These are phyloP conservation scores for Taurulus bubalis DNA, from an alignment of 2,113 vertebrate genomes.

Conservation along the genomic window DNA sequence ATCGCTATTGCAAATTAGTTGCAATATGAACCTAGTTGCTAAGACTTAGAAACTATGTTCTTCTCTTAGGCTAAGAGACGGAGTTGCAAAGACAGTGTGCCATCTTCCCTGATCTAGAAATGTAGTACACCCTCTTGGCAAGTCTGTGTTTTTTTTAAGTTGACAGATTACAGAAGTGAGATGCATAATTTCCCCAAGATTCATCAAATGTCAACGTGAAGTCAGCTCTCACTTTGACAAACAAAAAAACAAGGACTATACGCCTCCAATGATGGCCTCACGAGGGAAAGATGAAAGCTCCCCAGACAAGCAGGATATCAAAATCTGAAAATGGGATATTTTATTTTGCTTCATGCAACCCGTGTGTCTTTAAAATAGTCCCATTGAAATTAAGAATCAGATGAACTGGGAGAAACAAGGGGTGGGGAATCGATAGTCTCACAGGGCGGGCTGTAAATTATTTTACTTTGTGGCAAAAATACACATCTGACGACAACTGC, in stretches of 20 bases:
- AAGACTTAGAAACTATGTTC: not conserved
- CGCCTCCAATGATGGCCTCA: not conserved
- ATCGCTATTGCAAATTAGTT: not conserved
- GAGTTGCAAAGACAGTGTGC: not conserved
- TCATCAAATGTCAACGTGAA: constrained; percentile 16
- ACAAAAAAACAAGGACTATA: not conserved
- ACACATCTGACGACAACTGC: constrained; percentile 24
- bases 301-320: constrained; percentile 17
- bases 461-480: constrained; percentile 21
- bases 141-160: constrained; percentile 26
- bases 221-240: constrained; percentile 18
- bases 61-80: not conserved
- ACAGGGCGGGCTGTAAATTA: constrained; percentile 8
- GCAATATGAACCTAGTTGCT: not conserved
- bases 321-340: constrained; percentile 16
- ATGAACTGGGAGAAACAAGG: constrained; percentile 20
- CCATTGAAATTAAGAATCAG: constrained; percentile 21
- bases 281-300: constrained; percentile 13
- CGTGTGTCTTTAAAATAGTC: constrained; percentile 24
- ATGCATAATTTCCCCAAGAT: constrained; percentile 5
- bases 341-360: constrained; percentile 42
- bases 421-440: constrained; percentile 9
- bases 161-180: constrained; percentile 22
- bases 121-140: constrained; percentile 33
- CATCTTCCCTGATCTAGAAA: constrained; percentile 27